Evolutionary conservation across 2,888 invertebrate genomes (phyloP), one percentile per base, ranked within the genome.

Genomic region (Cancer borealis): DNA sequence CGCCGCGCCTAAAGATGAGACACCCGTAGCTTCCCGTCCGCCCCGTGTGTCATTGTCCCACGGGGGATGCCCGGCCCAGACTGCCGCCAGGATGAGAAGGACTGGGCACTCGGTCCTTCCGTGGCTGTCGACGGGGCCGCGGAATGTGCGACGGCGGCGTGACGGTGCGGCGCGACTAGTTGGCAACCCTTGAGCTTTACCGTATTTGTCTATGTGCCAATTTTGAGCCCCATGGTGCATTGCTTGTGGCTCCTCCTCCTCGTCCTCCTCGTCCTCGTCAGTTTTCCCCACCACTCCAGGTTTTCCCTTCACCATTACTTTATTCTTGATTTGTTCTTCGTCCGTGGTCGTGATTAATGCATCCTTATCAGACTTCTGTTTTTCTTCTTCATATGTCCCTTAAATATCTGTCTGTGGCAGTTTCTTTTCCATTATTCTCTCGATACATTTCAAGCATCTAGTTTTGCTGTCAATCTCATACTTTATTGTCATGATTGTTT

Each of bases 161-260:
- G 66, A 26, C 79, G 79, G 79, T 26, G 79, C 21, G 79, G 79
- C 79, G 21, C 89, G 46, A 30, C 89, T 17, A 73, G 92, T 46
- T 73, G 92, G 88, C 88, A 92, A 84, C 92, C 88, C 46, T 47
- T 54, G 92, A 73, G 88, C 88, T 60, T 92, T 92, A 92, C 92
- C 92, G 92, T 92, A 92, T 92, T 84, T 92, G 92, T 92, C 92
- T 88, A 45, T 92, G 92, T 92, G 92, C 92, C 92, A 84, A 92
- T 92, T 92, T 92, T 60, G 60, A 92, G 92, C 49, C 88, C 54
- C 88, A 47, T 47, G 88, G 88, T 90, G 90, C 90, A 90, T 47
- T 90, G 90, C 90, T 49, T 90, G 47, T 47, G 21, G 14, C 54
- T 47, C 54, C 49, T 49, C 26, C 89, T 47, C 90, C 54, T 54